Percentiles rank a stretch among this genome's conserved stretches.
phyloP scores from a whole-genome alignment of 2,888 invertebrate species.

The Caenorhabditis uteleia region DNA sequence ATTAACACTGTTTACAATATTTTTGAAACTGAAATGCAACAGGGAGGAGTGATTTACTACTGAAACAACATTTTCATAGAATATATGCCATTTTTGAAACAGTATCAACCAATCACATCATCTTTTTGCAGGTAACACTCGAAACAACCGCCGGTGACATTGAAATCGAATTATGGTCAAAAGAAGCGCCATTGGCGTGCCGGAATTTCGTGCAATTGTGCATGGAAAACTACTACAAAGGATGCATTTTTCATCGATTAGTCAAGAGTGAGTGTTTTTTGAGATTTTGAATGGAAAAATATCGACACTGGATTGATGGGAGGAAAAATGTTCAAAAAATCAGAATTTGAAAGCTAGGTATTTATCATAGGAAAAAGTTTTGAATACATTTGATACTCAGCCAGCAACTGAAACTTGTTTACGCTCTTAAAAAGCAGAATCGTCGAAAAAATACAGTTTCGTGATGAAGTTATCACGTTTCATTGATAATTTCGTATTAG shows the following conservation, averaged over 20 bases:
- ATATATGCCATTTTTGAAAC: too few relatives aligned
- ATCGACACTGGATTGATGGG: too few relatives aligned
- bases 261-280: constrained; percentile 75
- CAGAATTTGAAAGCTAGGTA: background rate
- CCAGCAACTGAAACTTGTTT: too few relatives aligned
- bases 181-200: constrained; percentile 92
- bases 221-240: constrained; percentile 77
- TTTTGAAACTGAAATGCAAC: constrained; percentile 1
- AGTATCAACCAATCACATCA: too few relatives aligned
- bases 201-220: constrained; percentile 93
- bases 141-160: constrained; percentile 93
- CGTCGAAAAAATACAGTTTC: too few relatives aligned
- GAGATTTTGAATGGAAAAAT: background rate
- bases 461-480: too few relatives aligned
- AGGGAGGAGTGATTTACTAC: too few relatives aligned
- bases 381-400: too few relatives aligned
- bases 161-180: constrained; percentile 95
- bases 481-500: too few relatives aligned
- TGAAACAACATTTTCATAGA: too few relatives aligned
- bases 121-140: constrained; percentile 70
- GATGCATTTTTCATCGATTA: constrained; percentile 85
- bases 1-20: too few relatives aligned
- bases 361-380: background rate
- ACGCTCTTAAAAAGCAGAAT: too few relatives aligned
- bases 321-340: background rate